Evolutionary conservation across 1,140 invertebrate species (phyloP).

Genomic region (Lepidurus arcticus): DNA sequence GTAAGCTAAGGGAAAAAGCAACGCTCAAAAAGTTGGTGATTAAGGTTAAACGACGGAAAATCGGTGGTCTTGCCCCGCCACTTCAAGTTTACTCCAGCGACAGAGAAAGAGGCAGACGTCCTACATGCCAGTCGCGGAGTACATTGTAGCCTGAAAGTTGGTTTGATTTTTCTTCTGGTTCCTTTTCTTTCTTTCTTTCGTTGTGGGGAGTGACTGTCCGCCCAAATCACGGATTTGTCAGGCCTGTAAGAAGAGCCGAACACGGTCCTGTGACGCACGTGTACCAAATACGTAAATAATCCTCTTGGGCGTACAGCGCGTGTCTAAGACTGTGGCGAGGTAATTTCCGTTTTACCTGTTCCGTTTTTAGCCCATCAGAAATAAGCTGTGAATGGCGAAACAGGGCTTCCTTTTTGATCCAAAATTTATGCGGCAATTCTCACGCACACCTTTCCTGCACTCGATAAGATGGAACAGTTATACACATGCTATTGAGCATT

Average conservation of each 20-base stretch:
- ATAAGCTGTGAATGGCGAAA: not conserved
- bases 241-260: not conserved
- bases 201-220: no score
- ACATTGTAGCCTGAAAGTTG: no score
- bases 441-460: not conserved
- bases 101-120: no score
- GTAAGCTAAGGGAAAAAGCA: no score
- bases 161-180: not conserved
- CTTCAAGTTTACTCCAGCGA: no score
- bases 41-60: no score
- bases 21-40: no score
- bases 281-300: not conserved
- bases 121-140: no score
- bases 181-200: not conserved
- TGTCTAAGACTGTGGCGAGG: not conserved
- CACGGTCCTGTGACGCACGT: not conserved
- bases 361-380: not conserved
- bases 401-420: not conserved
- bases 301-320: not conserved
- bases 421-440: not conserved
- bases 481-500: no score
- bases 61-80: no score
- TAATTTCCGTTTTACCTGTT: not conserved
- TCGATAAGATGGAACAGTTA: no score
- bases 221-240: no score